Conservation (phyloP, 2,113 vertebrate species). For the Theristicus caerulescens region DNA sequence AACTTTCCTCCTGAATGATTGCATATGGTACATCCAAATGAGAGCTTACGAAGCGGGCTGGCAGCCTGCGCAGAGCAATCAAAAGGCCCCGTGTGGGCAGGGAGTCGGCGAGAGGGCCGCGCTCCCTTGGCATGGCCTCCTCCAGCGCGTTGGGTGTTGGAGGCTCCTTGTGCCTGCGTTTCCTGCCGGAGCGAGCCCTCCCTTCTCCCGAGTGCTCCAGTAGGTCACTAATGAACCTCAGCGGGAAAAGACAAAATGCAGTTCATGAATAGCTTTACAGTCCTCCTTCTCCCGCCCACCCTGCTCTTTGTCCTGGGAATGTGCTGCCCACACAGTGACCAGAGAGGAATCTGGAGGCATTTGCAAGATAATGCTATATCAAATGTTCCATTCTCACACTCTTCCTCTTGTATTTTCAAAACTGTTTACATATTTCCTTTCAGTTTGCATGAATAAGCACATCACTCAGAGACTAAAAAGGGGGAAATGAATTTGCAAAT, state of each 20-base stretch:
- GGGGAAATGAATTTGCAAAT: neutral
- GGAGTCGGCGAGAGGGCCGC: rapidly evolving
- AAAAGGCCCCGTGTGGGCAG: neutral
- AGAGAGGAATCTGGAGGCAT: slow-evolving; percentile 43
- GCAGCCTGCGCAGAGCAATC: neutral
- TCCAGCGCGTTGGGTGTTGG: rapidly evolving
- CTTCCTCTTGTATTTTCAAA: neutral
- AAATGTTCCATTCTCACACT: slow-evolving; percentile 2
- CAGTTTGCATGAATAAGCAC: neutral
- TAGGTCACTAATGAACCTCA: neutral
- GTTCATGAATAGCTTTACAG: slow-evolving; percentile 18
- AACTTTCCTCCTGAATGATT: neutral
- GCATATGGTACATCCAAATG: neutral
- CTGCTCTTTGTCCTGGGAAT: slow-evolving; percentile 16
- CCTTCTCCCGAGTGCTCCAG: neutral
- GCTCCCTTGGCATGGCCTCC: neutral
- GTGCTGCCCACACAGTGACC: slow-evolving; percentile 55
- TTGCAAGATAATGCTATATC: slow-evolving; percentile 32
- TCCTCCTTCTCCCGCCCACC: neutral
- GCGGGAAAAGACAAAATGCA: neutral
- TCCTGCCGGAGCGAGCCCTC: neutral
- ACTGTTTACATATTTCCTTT: neutral
- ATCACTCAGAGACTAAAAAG: neutral
- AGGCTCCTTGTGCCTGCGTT: neutral
- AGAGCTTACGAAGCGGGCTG: rapidly evolving